Base-by-base conservation (phyloP, 1,140 invertebrate genomes). In the Lasioglossum baleicum region DNA sequence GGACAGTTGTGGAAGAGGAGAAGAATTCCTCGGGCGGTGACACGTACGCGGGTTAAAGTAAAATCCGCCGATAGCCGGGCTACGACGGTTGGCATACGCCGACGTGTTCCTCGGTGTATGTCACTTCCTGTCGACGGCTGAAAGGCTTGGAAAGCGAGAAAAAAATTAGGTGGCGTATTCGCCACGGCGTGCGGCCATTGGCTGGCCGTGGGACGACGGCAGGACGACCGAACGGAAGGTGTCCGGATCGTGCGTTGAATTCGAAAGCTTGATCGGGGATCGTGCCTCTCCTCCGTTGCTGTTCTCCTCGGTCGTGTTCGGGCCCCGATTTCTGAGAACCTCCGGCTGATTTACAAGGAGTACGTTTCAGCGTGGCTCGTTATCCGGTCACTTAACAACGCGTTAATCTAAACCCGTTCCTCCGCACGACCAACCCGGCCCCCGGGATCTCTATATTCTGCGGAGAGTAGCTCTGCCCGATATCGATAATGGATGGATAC, bases 191-290 rank as follows among this genome's bases (percentile, higher is more conserved):
- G 5, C 35, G 80, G 72, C 72, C 72, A 82, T 82, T 75, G 79
- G 70, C 67, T 56, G 72, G 58, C 17, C 42, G 51, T 22, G 63
- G 63, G 61, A 58, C 77, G 68, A 70, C 63, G 83, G 67, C 72
- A 80, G 76, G 84, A 89, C 86, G 86, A 85, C 83, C 80, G 85
- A 89, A 88, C 90, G 90, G 90, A 91, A 91, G 89, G 86, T 87
- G 88, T 86, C 81, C 83, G 81, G 68, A 67, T 84, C 91, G 91
- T 92, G 91, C 84, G 75, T 90, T 85, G 91, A 91, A 92, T 92
- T 88, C 83, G 65, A 87, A 88, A 82, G 65, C 80, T 86, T 75
- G 69, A 40, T 60, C 75, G 73, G 51, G 69, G 56, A 63, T 78
- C 74, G 82, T 75, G 77, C 64, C 73, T 67, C 66, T 35, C 51